Conservation (phyloP, 1,140 invertebrate genomes). For the Zaprionus nigranus region DNA sequence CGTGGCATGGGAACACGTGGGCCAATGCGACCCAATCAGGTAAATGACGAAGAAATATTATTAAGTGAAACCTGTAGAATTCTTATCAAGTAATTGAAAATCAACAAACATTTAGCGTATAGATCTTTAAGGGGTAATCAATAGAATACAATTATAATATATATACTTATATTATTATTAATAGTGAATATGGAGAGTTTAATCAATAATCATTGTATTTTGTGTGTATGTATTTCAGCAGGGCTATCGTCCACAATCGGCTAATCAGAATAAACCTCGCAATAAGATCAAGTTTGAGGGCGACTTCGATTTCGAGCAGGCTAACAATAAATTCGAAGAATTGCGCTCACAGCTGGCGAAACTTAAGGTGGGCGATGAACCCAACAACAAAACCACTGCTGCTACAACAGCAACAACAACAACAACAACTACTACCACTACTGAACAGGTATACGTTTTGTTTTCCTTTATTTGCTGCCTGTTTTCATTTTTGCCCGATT, state of each 20-base stretch:
- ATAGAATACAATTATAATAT: not conserved
- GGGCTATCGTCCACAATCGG: slow-evolving; percentile 75
- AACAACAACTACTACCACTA: slow-evolving; percentile 55
- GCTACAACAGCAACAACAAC: slow-evolving; percentile 48
- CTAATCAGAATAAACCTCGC: slow-evolving; percentile 73
- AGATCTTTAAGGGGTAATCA: not conserved
- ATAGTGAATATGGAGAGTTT: not conserved
- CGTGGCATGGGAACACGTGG: slow-evolving; percentile 69
- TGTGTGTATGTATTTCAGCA: slow-evolving; percentile 21
- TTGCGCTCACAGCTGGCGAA: slow-evolving; percentile 93
- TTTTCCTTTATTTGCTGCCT: slow-evolving; percentile 18
- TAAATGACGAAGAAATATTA: slow-evolving; percentile 27
- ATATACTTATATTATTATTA: not conserved
- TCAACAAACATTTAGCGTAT: not conserved
- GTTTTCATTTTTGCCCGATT: not conserved
- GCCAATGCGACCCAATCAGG: slow-evolving; percentile 78
- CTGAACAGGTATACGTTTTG: slow-evolving; percentile 83
- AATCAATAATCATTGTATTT: slow-evolving; percentile 6
- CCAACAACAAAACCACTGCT: slow-evolving; percentile 83
- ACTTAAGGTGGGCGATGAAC: slow-evolving; percentile 90
- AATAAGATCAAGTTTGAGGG: slow-evolving; percentile 76
- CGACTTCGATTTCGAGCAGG: slow-evolving; percentile 94
- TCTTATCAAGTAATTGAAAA: not conserved
- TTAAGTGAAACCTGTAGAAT: not conserved
- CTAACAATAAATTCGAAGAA: slow-evolving; percentile 98